Base-by-base conservation (phyloP, 2,113 vertebrate genomes). In the Gracilinanus agilis region DNA sequence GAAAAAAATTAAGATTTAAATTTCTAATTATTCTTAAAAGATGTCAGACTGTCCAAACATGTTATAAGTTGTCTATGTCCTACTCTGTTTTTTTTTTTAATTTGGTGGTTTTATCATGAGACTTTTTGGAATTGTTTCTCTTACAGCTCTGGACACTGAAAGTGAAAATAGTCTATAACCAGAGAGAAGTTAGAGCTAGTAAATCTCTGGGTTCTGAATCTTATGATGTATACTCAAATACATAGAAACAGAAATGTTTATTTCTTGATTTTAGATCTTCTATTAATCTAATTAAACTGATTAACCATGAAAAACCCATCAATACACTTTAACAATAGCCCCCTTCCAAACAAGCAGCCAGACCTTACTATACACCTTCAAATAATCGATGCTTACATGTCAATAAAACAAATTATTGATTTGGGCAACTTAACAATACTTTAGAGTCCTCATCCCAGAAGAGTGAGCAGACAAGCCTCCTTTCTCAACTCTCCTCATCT, bases 1-100 rank as follows among this genome's bases (percentile, higher is more conserved):
- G 96, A 95, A 96, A n/a, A 44, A 94, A 94, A 44, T 97, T 89
- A 2, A 49, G 3, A 61, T 94, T 91, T 93, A 91, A 83, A 83
- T 6, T 83, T n/a, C 6, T n/a, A 75, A 16, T 40, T 83, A 83
- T 7, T 40, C 58, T 67, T 67, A 13, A 67, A 67, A 55, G 34
- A 67, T 11, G 29, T 67, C 13, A 67, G 9, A 29, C 29, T 29
- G 58, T 29, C 10, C 27, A 61, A 61, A 29, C 58, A 5, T 3
- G 27, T 58, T 27, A 58, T 58, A 61, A 61, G 29, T 11, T 12
- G 58, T 61, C 10, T 56, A 56, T 61, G 2, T 29, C 25, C 58
- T 27, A 61, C 4, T 61, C 27, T 27, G 29, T 9, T 29, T 29
- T 58, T 58, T n/a, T n/a, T n/a, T n/a, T n/a, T n/a, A n/a, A 58